These are phyloP conservation scores for Pachyseris speciosa DNA, from an alignment of 64 coral and sea anemone species.

Conservation along the genomic window DNA sequence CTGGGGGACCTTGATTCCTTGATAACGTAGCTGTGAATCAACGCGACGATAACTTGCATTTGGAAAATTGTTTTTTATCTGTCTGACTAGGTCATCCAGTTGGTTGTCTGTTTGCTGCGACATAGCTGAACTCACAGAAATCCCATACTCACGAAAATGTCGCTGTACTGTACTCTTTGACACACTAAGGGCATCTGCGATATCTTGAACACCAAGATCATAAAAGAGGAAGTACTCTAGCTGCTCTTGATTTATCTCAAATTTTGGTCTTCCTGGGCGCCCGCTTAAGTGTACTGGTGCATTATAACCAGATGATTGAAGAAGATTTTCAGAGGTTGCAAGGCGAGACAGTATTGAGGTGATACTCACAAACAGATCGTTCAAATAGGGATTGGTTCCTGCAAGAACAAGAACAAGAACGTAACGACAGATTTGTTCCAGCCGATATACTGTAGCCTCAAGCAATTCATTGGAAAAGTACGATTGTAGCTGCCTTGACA, in stretches of 20 bases:
- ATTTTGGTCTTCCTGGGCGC: constrained; percentile 40
- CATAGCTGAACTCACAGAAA: constrained; percentile 31
- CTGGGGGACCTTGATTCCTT: constrained; percentile 55
- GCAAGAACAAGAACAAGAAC: constrained; percentile 46
- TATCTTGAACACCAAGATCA: constrained; percentile 54
- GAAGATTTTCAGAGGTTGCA: constrained; percentile 38
- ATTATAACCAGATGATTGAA: constrained; percentile 43
- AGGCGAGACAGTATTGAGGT: constrained; percentile 19
- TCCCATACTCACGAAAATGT: constrained; percentile 34
- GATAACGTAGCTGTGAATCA: constrained; percentile 42
- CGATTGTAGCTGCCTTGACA: constrained; percentile 44
- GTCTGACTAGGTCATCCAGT: constrained; percentile 21
- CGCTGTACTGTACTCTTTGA: constrained; percentile 60
- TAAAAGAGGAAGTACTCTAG: constrained; percentile 70
- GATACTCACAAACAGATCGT: constrained; percentile 21
- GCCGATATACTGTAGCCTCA: constrained; percentile 60
- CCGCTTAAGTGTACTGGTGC: constrained; percentile 36
- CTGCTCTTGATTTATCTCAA: constrained; percentile 59
- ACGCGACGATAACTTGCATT: constrained; percentile 58
- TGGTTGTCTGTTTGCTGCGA: constrained; percentile 24
- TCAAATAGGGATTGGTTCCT: constrained; percentile 30
- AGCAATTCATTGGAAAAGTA: constrained; percentile 44
- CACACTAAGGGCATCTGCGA: constrained; percentile 61
- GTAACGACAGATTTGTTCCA: constrained; percentile 64
- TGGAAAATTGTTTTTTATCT: constrained; percentile 53